These are phyloP conservation scores for Drosophila asahinai DNA, from an alignment of 1,140 invertebrate species.

Conservation along the genomic window DNA sequence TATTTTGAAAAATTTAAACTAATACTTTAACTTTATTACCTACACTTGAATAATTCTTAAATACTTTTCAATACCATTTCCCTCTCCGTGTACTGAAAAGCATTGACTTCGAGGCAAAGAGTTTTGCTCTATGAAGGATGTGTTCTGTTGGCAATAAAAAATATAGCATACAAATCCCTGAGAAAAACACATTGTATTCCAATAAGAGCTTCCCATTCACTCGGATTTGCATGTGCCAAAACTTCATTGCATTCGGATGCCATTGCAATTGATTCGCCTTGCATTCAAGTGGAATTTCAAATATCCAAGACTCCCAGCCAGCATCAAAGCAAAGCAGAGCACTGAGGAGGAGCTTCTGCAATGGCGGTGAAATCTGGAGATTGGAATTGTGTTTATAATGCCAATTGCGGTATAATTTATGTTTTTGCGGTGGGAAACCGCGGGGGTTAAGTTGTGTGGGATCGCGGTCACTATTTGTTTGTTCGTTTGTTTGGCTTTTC, in stretches of 20 bases:
- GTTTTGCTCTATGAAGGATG: neutral
- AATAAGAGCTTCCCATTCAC: conserved; percentile 38
- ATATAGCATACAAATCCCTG: neutral
- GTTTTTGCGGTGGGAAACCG: conserved; percentile 64
- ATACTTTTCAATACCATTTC: neutral
- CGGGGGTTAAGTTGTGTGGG: conserved; percentile 50
- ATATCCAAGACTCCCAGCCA: conserved; percentile 43
- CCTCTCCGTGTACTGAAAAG: neutral
- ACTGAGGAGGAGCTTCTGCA: conserved; percentile 29
- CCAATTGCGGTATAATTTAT: conserved; percentile 56
- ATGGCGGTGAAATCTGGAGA: conserved; percentile 63
- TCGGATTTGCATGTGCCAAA: conserved; percentile 63
- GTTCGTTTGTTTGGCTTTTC: conserved; percentile 1
- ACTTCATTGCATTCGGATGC: conserved; percentile 56
- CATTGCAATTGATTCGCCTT: conserved; percentile 38
- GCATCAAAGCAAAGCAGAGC: conserved; percentile 4
- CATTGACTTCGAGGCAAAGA: neutral
- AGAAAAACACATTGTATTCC: conserved; percentile 32
- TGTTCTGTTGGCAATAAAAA: conserved; percentile 1
- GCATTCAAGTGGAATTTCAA: conserved; percentile 62
- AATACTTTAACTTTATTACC: too few relatives aligned
- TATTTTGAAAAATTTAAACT: neutral
- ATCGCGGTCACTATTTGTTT: conserved; percentile 59
- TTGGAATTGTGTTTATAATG: conserved; percentile 60
- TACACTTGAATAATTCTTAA: too few relatives aligned